Percentiles rank a stretch among this genome's conserved stretches.
Evolutionary conservation across 2,797 vertebrate genomes (phyloP).

Genomic region (Tokudaia muenninki): DNA sequence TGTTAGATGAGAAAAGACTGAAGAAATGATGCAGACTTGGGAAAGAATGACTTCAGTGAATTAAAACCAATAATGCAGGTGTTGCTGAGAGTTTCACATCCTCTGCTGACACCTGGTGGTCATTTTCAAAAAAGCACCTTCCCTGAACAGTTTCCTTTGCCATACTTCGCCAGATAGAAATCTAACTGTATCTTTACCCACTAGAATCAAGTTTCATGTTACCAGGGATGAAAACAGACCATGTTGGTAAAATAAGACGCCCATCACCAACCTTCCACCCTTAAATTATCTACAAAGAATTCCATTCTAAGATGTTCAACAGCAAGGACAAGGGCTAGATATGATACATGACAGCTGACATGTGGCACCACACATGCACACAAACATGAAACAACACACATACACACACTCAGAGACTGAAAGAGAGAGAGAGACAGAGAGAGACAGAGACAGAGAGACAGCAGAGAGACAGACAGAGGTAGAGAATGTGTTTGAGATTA

Average conservation of each 20-base stretch:
- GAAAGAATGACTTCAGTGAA: not conserved
- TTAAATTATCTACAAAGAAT: not conserved
- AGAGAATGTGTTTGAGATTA: not conserved
- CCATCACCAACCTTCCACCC: not conserved
- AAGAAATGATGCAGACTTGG: not conserved
- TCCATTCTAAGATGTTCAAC: not conserved
- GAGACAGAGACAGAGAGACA: not conserved
- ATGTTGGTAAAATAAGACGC: not conserved
- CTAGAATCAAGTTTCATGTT: not conserved
- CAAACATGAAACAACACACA: not conserved
- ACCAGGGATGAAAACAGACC: not conserved
- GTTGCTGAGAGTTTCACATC: conserved; percentile 28
- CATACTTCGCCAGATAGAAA: not conserved
- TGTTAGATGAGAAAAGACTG: conserved; percentile 52
- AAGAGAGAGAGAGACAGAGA: not conserved
- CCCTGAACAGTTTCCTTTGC: conserved; percentile 5
- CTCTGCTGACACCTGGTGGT: conserved; percentile 74
- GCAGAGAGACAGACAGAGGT: not conserved
- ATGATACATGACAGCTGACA: not conserved
- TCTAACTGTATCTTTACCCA: not conserved
- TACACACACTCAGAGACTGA: not conserved
- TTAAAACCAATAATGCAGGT: conserved; percentile 23
- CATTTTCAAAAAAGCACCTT: conserved; percentile 50
- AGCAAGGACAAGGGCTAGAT: not conserved
- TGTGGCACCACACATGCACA: not conserved